A percentile compares a stretch with the other conserved stretches of the same genome.
phyloP scores from a whole-genome alignment of 2,888 invertebrate genomes.

The Anaspis maculata region DNA sequence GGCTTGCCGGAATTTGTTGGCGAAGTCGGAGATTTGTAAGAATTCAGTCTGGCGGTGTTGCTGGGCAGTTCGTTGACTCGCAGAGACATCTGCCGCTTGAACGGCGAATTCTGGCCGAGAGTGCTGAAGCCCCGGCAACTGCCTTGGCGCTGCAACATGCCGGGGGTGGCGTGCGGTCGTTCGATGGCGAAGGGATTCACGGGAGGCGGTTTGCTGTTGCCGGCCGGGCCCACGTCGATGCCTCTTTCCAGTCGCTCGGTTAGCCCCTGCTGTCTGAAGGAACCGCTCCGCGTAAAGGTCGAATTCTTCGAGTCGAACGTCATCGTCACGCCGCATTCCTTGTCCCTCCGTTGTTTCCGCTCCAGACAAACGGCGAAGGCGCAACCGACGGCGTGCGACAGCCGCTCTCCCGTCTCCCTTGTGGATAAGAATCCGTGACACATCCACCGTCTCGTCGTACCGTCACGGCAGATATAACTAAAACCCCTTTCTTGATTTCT shows the following conservation, averaged over 20 bases:
- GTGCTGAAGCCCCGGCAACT: constrained; percentile 88
- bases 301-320: constrained; percentile 83
- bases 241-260: constrained; percentile 55
- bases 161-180: constrained; percentile 90
- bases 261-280: constrained; percentile 77
- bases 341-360: constrained; percentile 93
- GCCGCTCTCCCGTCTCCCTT: constrained; percentile 92
- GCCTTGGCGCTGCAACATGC: constrained; percentile 90
- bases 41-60: constrained; percentile 72
- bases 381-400: constrained; percentile 99
- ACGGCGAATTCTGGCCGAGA: constrained; percentile 72
- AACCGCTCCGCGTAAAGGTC: constrained; percentile 84
- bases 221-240: constrained; percentile 30
- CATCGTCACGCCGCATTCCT: constrained; percentile 91
- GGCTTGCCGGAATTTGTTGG: constrained; percentile 28
- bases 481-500: constrained; percentile 96
- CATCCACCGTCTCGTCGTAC: constrained; percentile 98
- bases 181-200: constrained; percentile 91
- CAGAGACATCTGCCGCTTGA: constrained; percentile 92
- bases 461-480: constrained; percentile 98
- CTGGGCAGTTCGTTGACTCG: constrained; percentile 93
- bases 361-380: constrained; percentile 98
- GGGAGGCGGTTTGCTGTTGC: constrained; percentile 46
- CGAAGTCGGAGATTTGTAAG: constrained; percentile 33
- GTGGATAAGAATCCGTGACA: constrained; percentile 97